These are phyloP conservation scores for Aurelia coerulea DNA, from an alignment of 30 jellyfish, hydroid and myxozoan species.

Conservation along the genomic window DNA sequence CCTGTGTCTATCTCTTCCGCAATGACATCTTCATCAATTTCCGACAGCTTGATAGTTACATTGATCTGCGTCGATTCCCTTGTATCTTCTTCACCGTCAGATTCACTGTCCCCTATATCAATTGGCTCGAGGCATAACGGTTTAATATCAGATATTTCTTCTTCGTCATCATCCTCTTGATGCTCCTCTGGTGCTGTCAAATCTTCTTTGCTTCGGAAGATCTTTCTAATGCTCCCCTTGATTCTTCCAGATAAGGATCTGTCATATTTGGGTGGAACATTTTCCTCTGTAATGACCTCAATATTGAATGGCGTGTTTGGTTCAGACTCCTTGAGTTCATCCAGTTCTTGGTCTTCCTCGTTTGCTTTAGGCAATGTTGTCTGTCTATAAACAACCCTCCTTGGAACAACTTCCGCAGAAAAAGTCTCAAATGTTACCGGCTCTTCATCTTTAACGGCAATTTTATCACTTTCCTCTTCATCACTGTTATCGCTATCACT, in stretches of 20 bases:
- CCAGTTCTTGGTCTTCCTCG: background rate
- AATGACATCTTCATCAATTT: conserved; percentile 4
- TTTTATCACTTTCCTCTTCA: background rate
- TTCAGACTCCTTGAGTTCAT: background rate
- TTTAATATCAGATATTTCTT: background rate
- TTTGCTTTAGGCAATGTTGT: background rate
- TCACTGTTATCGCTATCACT: background rate
- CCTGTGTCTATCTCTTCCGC: conserved; percentile 12
- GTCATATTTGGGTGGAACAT: background rate
- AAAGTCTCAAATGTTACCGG: background rate
- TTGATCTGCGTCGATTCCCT: too few relatives aligned
- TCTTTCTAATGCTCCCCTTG: background rate
- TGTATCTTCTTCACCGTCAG: background rate
- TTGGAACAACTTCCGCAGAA: background rate
- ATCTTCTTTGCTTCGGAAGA: background rate
- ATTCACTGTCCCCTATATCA: background rate
- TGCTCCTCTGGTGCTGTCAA: background rate
- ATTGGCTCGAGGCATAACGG: conserved; percentile 11
- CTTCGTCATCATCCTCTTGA: conserved; percentile 1
- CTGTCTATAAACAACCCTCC: conserved; percentile 5
- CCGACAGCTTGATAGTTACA: too few relatives aligned
- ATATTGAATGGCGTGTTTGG: background rate
- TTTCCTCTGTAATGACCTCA: background rate
- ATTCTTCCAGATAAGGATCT: background rate
- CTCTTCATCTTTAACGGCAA: background rate